Base-by-base conservation (phyloP, 2,113 vertebrate species). In the Furnarius figulus region DNA sequence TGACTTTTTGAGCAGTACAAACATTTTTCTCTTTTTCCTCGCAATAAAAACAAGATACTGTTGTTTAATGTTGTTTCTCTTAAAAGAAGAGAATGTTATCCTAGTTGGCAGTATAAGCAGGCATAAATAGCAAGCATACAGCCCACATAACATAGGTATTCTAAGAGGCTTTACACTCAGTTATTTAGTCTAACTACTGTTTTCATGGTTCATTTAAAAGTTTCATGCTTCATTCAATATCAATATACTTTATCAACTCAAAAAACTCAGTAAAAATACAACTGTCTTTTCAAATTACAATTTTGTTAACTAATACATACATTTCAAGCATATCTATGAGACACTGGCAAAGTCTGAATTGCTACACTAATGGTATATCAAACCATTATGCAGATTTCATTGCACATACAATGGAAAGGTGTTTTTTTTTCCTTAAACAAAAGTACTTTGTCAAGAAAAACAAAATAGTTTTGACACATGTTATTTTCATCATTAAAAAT, bases 151-250 rank as follows among this genome's bases (percentile, higher is more conserved):
- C 20, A 5, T 96, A 96, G 93, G 91, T 95, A 97, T 95, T 96
- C 95, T 93, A 95, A 95, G 96, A 98, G 89, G 85, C 89, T 98
- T 98, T 98, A 97, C 97, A 97, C 97, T 98, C 97, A 97, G 97
- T 98, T 98, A 99, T 98, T 98, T 98, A 98, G 94, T 96, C 98
- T 98, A 98, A 97, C 96, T 97, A 96, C 97, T 97, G 96, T 95
- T 97, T 98, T 98, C 95, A 97, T 93, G 97, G 97, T 98, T 98
- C 97, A 96, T 97, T 98, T 97, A 97, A 93, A 98, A 96, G 88
- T 96, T 98, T 98, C 97, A 98, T 87, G 97, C 98, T 98, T 98
- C 97, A 98, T 98, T 99, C 98, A 98, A 96, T 98, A 98, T 97
- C 98, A 98, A 97, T 98, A 98, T 97, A 97, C 97, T 98, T 97